Conservation (phyloP, 2,797 vertebrate species). For the Euthynnus affinis region DNA sequence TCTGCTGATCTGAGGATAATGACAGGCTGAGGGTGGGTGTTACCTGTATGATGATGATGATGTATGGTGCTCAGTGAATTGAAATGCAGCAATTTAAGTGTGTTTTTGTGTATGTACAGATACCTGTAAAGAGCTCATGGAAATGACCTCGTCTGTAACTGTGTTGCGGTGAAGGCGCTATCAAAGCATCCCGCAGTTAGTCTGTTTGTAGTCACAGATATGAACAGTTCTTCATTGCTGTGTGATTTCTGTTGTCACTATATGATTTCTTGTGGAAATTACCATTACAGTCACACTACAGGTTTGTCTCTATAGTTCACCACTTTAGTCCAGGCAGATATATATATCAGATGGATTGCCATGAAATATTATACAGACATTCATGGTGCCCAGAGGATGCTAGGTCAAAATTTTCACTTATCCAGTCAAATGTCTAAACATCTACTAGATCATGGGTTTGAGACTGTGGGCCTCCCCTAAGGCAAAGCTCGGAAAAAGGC, state of each 20-base stretch:
- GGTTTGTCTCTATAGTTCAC: not conserved
- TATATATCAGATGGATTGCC: not conserved
- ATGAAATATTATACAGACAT: no score
- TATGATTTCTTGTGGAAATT: not conserved
- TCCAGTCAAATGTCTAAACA: not conserved
- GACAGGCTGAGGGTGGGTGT: conserved; percentile 20
- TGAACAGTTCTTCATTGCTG: not conserved
- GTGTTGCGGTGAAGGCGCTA: not conserved
- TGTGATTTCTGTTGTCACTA: not conserved
- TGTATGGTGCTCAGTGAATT: conserved; percentile 12
- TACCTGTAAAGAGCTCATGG: conserved; percentile 15
- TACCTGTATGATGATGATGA: conserved; percentile 41
- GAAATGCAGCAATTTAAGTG: conserved; percentile 23
- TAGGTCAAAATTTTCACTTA: not conserved
- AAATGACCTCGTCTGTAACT: not conserved
- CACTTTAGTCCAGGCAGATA: not conserved
- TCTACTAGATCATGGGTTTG: no score
- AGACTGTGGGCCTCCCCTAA: no score
- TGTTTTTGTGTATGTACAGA: conserved; percentile 16
- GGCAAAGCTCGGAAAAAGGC: no score
- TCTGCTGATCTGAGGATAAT: conserved; percentile 53
- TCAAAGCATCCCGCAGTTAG: not conserved
- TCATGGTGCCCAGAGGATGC: no score
- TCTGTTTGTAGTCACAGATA: not conserved
- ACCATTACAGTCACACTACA: not conserved